These are phyloP conservation scores for Pantherophis alleghaniensis DNA, from an alignment of 2,797 vertebrate genomes.

Conservation along the genomic window DNA sequence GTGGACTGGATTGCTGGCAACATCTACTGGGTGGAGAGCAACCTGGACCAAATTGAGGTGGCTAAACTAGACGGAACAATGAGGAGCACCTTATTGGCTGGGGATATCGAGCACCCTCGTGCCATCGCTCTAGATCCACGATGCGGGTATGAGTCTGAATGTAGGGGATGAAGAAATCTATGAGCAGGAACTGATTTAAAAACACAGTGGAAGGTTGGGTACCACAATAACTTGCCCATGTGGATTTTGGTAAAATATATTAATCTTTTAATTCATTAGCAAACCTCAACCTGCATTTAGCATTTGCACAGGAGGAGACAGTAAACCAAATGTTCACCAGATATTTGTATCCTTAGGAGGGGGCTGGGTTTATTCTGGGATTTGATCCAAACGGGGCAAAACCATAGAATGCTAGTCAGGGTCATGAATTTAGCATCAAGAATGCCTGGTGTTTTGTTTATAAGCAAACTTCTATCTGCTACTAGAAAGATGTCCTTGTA, in stretches of 20 bases:
- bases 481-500: background rate
- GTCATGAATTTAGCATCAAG: background rate
- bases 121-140: constrained; percentile 95
- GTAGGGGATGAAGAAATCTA: background rate
- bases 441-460: background rate
- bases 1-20: constrained; percentile 99
- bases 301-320: background rate
- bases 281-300: background rate
- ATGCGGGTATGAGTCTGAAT: constrained; percentile 80
- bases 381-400: background rate
- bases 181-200: background rate
- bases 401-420: background rate
- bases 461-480: background rate
- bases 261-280: background rate
- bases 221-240: background rate
- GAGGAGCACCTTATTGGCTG: constrained; percentile 91
- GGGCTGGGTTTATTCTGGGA: background rate
- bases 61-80: constrained; percentile 95
- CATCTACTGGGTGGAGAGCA: constrained; percentile 99
- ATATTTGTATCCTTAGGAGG: background rate
- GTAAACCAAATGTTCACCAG: background rate
- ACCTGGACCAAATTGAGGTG: constrained; percentile 98
- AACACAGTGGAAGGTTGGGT: background rate
- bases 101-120: constrained; percentile 93
- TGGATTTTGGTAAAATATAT: background rate